Evolutionary conservation across 30 jellyfish, hydroid and myxozoan genomes (phyloP).

Genomic region (Pseudorhiza aurosa): DNA sequence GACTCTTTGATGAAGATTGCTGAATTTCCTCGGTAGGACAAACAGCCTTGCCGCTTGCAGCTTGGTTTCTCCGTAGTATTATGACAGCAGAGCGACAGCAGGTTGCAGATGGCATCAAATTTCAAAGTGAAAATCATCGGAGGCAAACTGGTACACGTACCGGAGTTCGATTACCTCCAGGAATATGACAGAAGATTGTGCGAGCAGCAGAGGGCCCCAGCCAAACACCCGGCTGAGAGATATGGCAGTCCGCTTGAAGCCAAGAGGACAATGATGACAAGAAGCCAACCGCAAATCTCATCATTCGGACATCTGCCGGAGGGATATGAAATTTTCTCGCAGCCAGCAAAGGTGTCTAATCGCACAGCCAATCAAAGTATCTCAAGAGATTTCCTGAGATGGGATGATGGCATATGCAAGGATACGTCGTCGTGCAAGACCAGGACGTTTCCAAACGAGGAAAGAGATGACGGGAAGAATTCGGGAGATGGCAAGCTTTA

Average conservation of each 20-base stretch:
- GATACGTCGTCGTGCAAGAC: background rate
- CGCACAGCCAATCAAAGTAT: background rate
- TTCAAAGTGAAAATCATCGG: constrained; percentile 33
- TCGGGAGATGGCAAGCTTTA: background rate
- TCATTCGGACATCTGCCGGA: too few relatives aligned
- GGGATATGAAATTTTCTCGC: too few relatives aligned
- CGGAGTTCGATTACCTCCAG: constrained; percentile 19
- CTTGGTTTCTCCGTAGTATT: too few relatives aligned
- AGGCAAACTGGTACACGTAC: constrained; percentile 47
- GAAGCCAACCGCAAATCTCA: background rate
- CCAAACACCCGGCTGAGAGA: background rate
- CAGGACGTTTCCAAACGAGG: background rate
- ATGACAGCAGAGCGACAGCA: too few relatives aligned
- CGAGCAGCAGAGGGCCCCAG: background rate
- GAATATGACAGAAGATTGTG: background rate
- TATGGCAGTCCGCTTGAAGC: background rate
- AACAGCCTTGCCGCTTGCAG: too few relatives aligned
- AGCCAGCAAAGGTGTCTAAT: background rate
- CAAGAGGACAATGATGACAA: too few relatives aligned
- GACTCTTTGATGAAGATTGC: too few relatives aligned
- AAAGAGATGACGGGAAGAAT: background rate
- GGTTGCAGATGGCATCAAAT: background rate
- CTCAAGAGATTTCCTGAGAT: too few relatives aligned
- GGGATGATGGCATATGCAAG: background rate
- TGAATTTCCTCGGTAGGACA: too few relatives aligned